Evolutionary conservation across 2,797 vertebrate genomes (phyloP).

Genomic region (Cryptoblepharus egeriae): DNA sequence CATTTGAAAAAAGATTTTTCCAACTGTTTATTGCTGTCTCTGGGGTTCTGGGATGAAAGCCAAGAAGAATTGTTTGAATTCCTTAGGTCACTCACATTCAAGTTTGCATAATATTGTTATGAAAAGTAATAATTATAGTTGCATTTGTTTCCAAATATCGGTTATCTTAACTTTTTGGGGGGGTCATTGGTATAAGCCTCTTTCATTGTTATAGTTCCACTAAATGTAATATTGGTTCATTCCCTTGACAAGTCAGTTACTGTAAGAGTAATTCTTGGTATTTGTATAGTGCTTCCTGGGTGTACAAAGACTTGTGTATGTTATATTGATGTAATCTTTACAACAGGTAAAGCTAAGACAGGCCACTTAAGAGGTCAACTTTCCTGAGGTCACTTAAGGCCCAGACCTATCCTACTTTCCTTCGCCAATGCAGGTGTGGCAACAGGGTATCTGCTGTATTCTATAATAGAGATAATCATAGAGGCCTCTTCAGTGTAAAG

Average conservation of each 20-base stretch:
- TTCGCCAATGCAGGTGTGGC: no score
- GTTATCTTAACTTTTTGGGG: not conserved
- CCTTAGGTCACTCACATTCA: conserved; percentile 5
- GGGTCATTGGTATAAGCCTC: not conserved
- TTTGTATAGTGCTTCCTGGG: no score
- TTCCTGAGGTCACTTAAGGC: no score
- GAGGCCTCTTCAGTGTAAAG: no score
- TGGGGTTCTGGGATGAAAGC: conserved; percentile 27
- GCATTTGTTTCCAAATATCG: not conserved
- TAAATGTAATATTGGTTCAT: not conserved
- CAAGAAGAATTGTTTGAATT: conserved; percentile 19
- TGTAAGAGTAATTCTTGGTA: no score
- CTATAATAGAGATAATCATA: no score
- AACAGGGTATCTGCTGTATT: no score
- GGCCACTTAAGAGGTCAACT: no score
- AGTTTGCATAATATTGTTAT: conserved; percentile 8
- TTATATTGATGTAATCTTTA: no score
- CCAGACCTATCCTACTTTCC: no score
- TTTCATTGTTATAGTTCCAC: not conserved
- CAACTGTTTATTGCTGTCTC: conserved; percentile 1
- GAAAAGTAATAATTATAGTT: conserved; percentile 3
- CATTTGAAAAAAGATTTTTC: not conserved
- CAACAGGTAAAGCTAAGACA: no score
- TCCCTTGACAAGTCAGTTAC: not conserved
- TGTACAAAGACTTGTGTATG: no score